Conservation (phyloP, 2,888 invertebrate genomes). For the Apodemia mormo region DNA sequence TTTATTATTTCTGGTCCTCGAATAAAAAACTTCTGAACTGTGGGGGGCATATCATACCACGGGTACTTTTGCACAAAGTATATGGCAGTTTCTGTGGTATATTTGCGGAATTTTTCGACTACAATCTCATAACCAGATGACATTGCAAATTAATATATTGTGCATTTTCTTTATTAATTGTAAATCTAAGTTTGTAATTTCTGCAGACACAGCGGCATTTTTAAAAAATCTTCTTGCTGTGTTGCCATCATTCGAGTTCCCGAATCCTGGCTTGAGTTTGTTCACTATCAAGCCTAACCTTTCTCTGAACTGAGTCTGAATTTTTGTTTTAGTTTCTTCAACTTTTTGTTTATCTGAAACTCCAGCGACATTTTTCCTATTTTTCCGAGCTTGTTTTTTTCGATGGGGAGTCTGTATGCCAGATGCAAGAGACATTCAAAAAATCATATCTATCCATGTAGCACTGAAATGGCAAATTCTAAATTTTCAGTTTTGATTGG, state of each 20-base stretch:
- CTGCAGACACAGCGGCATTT: conserved; percentile 4
- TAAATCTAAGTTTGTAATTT: conserved; percentile 3
- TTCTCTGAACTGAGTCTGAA: background rate
- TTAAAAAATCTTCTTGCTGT: background rate
- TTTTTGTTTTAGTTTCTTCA: conserved; percentile 2
- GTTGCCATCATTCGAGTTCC: conserved; percentile 5
- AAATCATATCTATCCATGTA: background rate
- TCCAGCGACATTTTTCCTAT: background rate
- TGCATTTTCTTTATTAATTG: conserved; percentile 14
- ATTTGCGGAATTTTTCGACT: background rate
- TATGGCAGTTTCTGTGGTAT: conserved; percentile 3
- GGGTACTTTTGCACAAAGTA: conserved; percentile 12
- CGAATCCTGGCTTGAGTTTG: background rate
- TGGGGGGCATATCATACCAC: conserved; percentile 3
- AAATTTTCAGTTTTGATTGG: conserved; percentile 10
- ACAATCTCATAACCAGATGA: background rate
- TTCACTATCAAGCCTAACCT: background rate
- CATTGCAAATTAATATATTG: background rate
- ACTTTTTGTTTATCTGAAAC: background rate
- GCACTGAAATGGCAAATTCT: background rate
- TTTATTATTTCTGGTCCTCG: conserved; percentile 5
- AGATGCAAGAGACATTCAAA: conserved; percentile 15
- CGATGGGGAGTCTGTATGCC: conserved; percentile 6
- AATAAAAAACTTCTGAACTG: conserved; percentile 6
- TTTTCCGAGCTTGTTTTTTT: background rate